Evolutionary conservation across 2,888 invertebrate species (phyloP).

Genomic region (Caenorhabditis doughertyi): DNA sequence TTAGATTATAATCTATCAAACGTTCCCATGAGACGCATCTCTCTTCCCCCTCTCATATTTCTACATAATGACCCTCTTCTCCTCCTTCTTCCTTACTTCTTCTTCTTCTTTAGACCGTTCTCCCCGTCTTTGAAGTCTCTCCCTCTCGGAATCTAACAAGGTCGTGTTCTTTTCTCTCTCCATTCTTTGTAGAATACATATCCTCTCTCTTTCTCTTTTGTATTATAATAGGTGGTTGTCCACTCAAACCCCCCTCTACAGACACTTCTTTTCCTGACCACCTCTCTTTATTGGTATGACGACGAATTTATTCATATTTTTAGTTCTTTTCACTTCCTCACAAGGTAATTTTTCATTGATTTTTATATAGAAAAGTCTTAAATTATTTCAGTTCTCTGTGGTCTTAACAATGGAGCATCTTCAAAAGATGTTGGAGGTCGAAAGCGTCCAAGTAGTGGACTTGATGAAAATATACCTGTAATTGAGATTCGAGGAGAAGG

Average conservation of each 20-base stretch:
- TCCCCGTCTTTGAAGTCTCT: no score
- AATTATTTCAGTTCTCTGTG: constrained; percentile 21
- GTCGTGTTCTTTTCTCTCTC: constrained; percentile 29
- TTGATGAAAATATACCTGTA: constrained; percentile 82
- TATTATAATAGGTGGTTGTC: constrained; percentile 43
- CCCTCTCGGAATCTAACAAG: constrained; percentile 46
- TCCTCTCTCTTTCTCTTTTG: constrained; percentile 14
- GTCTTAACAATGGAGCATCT: constrained; percentile 46
- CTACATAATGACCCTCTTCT: constrained; percentile 56
- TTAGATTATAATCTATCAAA: background rate
- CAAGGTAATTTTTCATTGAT: constrained; percentile 21
- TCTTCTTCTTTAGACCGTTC: constrained; percentile 23
- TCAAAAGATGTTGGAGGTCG: constrained; percentile 28
- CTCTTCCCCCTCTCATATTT: constrained; percentile 7
- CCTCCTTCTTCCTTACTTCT: background rate
- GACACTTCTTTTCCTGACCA: background rate
- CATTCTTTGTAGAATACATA: background rate
- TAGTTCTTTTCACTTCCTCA: constrained; percentile 21
- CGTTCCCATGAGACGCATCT: background rate
- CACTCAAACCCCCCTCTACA: background rate
- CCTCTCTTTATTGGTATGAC: background rate
- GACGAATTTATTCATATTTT: constrained; percentile 15
- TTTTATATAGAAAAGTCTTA: background rate
- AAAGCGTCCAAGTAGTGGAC: constrained; percentile 37
- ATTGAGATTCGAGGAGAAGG: constrained; percentile 82